phyloP scores from a whole-genome alignment of 2,113 vertebrate species.

The Naja naja region DNA sequence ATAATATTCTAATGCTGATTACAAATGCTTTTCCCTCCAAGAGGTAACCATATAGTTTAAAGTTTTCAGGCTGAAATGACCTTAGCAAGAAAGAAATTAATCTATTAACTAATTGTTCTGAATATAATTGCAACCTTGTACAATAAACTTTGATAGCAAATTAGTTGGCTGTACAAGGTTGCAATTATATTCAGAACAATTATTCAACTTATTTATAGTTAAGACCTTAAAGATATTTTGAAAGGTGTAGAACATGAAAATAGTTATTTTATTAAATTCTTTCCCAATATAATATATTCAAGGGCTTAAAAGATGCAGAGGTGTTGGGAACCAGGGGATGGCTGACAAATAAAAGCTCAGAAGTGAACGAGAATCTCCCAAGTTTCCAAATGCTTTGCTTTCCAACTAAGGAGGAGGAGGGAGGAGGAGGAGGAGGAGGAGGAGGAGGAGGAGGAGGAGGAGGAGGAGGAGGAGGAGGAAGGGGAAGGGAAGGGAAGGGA shows the following conservation, averaged over 20 bases:
- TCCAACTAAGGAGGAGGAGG: not conserved
- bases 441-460: too few relatives aligned
- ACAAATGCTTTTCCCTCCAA: not conserved
- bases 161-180: not conserved
- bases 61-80: not conserved
- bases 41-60: not conserved
- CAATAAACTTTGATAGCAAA: too few relatives aligned
- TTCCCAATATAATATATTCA: slow-evolving; percentile 10
- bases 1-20: not conserved
- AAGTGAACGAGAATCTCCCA: not conserved
- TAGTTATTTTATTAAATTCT: not conserved
- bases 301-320: not conserved
- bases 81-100: not conserved
- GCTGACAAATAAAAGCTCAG: not conserved
- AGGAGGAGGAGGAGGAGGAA: too few relatives aligned
- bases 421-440: too few relatives aligned
- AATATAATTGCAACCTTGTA: too few relatives aligned
- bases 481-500: too few relatives aligned
- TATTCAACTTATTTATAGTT: not conserved
- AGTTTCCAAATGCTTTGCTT: not conserved
- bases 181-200: not conserved
- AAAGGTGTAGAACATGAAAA: not conserved
- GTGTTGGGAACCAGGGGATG: not conserved
- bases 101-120: not conserved
- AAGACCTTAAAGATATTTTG: not conserved